Evolutionary conservation across 2,797 vertebrate species (phyloP), one percentile per base, ranked within the genome.

Genomic region (Sparidentex hasta): DNA sequence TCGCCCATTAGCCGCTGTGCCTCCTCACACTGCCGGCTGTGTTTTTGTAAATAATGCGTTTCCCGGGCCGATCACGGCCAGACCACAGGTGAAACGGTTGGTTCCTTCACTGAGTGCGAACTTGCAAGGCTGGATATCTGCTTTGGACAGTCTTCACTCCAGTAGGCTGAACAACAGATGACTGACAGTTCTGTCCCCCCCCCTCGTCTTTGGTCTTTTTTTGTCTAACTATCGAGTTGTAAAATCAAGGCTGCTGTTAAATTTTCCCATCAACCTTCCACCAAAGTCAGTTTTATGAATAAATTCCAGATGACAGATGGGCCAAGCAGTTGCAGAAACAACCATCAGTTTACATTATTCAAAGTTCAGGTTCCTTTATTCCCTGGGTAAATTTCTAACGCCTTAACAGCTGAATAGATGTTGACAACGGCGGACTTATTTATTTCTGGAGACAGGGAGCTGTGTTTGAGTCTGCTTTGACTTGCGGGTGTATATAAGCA

Each of bases 1-100:
- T 68, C 52, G 51, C n/a, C 11, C 52, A 71, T 74, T 63, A 67
- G 48, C 48, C 59, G 27, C 38, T 56, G 38, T 48, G 51, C 72
- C 21, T 23, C 9, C 13, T 33, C 2, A 59, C 59, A 23, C 14
- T 16, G 46, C 11, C 69, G 63, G 27, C 59, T 46, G 27, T 66
- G 4, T 67, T 76, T 48, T 46, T 64, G 21, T 58, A 14, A 83
- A 71, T 38, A 18, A 38, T 33, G 47, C 54, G 23, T 52, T 52
- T 52, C 12, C 21, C 6, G 9, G 16, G 29, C 5, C 21, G 3
- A 21, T 58, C 25, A 44, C 5, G 47, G 2, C 47, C 23, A 27
- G 33, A n/a, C 9, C 3, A 21, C 4, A 33, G 16, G 38, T 59
- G 0, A 29, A 57, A 33, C 5, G 20, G 7, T n/a, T 33, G 20